Base-by-base conservation (phyloP, 2,797 vertebrate species). In the Thripadectes ignobilis region DNA sequence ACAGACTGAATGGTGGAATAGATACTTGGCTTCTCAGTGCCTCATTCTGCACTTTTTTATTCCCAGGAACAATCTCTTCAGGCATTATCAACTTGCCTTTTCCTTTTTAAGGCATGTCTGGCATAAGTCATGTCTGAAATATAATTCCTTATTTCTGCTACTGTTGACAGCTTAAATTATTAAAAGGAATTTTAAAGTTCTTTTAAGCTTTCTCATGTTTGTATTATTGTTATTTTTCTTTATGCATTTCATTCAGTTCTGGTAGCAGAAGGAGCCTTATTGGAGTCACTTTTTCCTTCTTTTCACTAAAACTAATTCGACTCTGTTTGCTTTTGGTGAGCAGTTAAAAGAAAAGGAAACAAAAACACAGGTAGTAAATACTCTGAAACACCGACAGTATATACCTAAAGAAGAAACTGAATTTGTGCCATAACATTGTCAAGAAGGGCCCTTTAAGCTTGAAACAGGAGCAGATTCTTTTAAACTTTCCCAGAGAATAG, bases 401-500 rank as follows among this genome's bases (percentile, higher is more conserved):
- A 34, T 39, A 66, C n/a, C 66, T 80, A 39, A 23, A 69, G 21
- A 82, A 62, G 49, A 88, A 85, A 38, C 21, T 58, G 21, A 81
- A 85, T 92, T 72, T 71, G n/a, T 29, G 49, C 55, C 41, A 36
- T 61, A 38, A 71, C 85, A 46, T 57, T 69, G 88, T 66, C 69
- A 72, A 86, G 71, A 85, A 68, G 90, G 84, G 58, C 73, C 84
- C 91, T 94, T 96, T 96, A 96, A 95, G 59, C 88, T 58, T 72
- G 62, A 95, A 96, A 95, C 57, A 89, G 91, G 89, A 94, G 85
- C 77, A 92, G 89, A 94, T 96, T 96, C 88, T 95, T 97, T 91
- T 29, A 90, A 72, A 96, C 72, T 97, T 95, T 96, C 96, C 97
- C 95, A 92, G 91, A 93, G 91, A 96, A 95, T 7, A 96, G 91